Evolutionary conservation across 2,113 vertebrate species (phyloP), one percentile per base, ranked within the genome.

Genomic region (Caranx ignobilis): DNA sequence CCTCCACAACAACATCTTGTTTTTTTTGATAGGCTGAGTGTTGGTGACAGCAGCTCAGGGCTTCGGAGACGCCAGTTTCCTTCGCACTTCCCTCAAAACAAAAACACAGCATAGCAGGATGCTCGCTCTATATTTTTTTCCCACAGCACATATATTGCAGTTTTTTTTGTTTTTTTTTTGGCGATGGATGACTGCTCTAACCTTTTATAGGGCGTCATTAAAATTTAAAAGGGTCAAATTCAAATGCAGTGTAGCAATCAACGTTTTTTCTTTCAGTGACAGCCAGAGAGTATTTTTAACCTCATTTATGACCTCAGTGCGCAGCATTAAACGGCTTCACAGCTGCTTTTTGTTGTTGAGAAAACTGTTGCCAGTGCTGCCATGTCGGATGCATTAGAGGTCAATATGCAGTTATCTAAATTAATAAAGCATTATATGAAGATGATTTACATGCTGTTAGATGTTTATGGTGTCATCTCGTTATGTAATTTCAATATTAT

Each of bases 131-230:
- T 32, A 18, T 45, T 80, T 26, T 26, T 26, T 26, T 26, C 66
- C 70, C 70, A 81, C 84, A 55, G 85, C 75, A 76, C 35, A 1
- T 8, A 70, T 47, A 18, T 47, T 0, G 48, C 12, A 50, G 18
- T 62, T 50, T 41, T 37, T 62, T 26, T 26, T 26, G 26, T 26
- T 26, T 26, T 26, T 26, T 26, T 26, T 26, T 26, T 26, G 1
- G 26, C 26, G 26, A 26, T 26, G 26, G 76, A 84, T 41, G 9
- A 71, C 59, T 9, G 45, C 52, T 73, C 35, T 69, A 82, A 71
- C 47, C n/a, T 83, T 85, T 93, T 81, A 89, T 65, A 81, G 69
- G 60, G 65, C 45, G 50, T 68, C 67, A 77, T 77, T 85, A 79
- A 85, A 93, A 60, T 82, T 67, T 81, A 71, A 85, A 54, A 72